Conservation (phyloP, 2,113 vertebrate species). For the Nothocercus nigrocapillus region DNA sequence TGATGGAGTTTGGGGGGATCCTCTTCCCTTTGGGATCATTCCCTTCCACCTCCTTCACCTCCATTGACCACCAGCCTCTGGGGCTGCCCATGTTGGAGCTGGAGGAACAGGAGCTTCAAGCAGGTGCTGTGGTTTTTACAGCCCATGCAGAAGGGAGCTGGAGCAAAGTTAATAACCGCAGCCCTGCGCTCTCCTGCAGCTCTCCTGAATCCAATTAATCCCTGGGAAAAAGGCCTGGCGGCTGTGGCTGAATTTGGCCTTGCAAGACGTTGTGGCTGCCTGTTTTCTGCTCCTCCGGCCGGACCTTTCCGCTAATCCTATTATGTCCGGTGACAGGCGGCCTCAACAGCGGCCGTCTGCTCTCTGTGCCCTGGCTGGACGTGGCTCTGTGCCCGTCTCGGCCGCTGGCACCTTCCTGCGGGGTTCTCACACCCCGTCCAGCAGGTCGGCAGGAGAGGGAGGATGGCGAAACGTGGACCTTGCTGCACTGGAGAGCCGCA, state of each 20-base stretch:
- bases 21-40: no score
- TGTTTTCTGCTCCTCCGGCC: neutral
- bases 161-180: neutral
- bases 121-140: rapidly evolving
- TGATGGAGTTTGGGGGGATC: no score
- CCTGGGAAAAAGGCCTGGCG: neutral
- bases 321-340: neutral
- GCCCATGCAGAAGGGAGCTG: rapidly evolving
- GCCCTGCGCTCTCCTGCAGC: neutral
- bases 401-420: neutral
- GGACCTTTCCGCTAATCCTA: neutral
- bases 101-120: neutral
- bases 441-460: neutral
- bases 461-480: no score
- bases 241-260: neutral
- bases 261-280: neutral
- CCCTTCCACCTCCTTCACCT: neutral
- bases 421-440: neutral
- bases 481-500: no score
- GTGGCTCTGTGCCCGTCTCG: no score
- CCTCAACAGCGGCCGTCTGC: neutral
- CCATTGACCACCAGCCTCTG: neutral
- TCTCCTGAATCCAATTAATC: neutral
- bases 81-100: neutral
- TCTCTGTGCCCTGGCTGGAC: neutral